Conservation (phyloP, 2,888 invertebrate species). For the Torymus aiolomorphi region DNA sequence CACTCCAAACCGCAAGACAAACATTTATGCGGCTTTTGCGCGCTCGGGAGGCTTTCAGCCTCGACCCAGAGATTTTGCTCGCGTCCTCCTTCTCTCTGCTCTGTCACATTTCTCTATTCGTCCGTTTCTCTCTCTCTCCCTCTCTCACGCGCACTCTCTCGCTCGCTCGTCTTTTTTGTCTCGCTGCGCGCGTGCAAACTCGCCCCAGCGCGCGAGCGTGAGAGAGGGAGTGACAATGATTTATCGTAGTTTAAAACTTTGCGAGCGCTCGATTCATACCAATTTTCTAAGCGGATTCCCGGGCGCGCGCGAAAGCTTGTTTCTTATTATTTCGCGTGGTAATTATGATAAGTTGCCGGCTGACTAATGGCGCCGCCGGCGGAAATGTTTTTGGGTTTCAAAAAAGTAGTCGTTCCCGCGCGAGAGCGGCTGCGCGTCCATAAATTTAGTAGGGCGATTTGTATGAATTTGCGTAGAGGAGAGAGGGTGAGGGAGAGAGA, state of each 20-base stretch:
- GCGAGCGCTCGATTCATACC: constrained; percentile 57
- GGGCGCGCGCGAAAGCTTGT: constrained; percentile 19
- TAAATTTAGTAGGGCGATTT: constrained; percentile 38
- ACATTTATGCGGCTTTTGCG: constrained; percentile 22
- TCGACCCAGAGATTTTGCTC: not conserved
- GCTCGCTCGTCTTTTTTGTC: too few relatives aligned
- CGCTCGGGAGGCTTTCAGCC: too few relatives aligned
- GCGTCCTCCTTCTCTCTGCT: constrained; percentile 10
- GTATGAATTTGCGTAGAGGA: constrained; percentile 24
- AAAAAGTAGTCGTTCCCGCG: not conserved
- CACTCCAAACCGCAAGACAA: constrained; percentile 34
- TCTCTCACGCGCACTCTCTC: too few relatives aligned
- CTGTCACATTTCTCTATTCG: not conserved
- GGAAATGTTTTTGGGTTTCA: constrained; percentile 34
- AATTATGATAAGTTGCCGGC: constrained; percentile 50
- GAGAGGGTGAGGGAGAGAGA: too few relatives aligned
- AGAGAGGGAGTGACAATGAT: constrained; percentile 61
- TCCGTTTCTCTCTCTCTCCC: too few relatives aligned
- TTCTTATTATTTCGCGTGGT: constrained; percentile 55
- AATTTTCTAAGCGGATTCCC: constrained; percentile 47
- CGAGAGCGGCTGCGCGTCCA: not conserved
- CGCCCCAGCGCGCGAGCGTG: not conserved
- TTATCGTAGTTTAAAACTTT: constrained; percentile 65
- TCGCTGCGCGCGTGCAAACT: too few relatives aligned
- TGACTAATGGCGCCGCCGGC: constrained; percentile 39